Evolutionary conservation across 2,888 invertebrate genomes (phyloP), one percentile per base, ranked within the genome.

Genomic region (Stenodema calcarata): DNA sequence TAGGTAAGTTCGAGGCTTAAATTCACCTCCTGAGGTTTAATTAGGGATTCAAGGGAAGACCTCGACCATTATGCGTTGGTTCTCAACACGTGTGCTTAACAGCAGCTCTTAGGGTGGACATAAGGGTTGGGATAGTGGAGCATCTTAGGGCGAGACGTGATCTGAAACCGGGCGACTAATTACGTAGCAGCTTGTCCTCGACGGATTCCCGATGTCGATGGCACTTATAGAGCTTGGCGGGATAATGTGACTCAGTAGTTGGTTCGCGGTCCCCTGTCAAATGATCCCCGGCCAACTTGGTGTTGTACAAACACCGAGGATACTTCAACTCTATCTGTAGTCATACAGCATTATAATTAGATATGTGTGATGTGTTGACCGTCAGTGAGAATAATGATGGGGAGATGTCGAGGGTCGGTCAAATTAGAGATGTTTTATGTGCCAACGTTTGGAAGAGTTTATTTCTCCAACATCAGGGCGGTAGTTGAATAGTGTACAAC

Each of bases 71-170:
- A 82, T 42, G 47, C 82, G 69, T 41, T 69, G 42, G 82, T n/a
- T 42, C 41, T 82, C 35, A 82, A 85, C 85, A 85, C 85, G 85
- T 85, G 85, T 75, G 75, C n/a, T 54, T 85, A 85, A 85, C 85
- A 76, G 76, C 85, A 41, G 85, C 73, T 54, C 28, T 44, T 50
- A 82, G 75, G 85, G 85, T 85, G 85, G 85, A 85, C 85, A 85
- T 85, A 85, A 75, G 85, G 47, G 44, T 44, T 78, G 82, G 82
- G 82, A 82, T 69, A 82, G 41, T 41, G 69, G 54, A 82, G 16
- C 62, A 82, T 78, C 78, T 78, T 78, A 78, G 78, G 41, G 47
- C 9, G 18, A 14, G 42, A 82, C 82, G 82, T 82, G 82, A 82
- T 82, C 69, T 54, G 82, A 82, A 82, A 82, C 82, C 82, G 4